phyloP scores from a whole-genome alignment of 2,113 vertebrate genomes.

The Dendrocopos noguchii region DNA sequence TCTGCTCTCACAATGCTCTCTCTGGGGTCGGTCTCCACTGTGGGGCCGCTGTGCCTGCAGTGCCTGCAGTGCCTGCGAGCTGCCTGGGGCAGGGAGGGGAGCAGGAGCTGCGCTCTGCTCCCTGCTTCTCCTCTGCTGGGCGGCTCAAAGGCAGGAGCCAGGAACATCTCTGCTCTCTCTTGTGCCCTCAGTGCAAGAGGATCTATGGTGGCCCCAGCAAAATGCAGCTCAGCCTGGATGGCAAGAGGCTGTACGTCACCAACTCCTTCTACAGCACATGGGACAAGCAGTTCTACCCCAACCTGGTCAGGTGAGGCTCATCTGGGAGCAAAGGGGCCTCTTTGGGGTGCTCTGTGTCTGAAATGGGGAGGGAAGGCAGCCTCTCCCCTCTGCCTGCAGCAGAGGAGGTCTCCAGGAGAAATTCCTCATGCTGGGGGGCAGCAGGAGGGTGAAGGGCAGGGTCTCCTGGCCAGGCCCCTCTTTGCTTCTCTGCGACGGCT shows the following conservation, averaged over 20 bases:
- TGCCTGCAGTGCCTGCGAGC: neutral
- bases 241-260: slow-evolving; percentile 87
- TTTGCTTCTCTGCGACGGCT: neutral
- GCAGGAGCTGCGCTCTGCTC: neutral
- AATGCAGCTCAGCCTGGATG: slow-evolving; percentile 92
- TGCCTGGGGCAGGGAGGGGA: neutral
- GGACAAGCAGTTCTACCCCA: slow-evolving; percentile 95
- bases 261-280: slow-evolving; percentile 92
- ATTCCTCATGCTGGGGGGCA: accelerated
- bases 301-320: slow-evolving; percentile 80
- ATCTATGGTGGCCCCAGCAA: slow-evolving; percentile 86
- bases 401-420: neutral
- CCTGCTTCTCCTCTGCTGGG: neutral
- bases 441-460: neutral
- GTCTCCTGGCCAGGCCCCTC: accelerated
- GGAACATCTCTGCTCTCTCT: neutral
- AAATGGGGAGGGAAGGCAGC: neutral
- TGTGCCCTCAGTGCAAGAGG: slow-evolving; percentile 80
- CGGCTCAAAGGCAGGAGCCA: neutral
- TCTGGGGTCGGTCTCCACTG: neutral
- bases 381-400: neutral
- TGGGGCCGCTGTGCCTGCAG: neutral
- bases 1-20: neutral
- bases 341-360: accelerated
- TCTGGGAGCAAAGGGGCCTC: neutral